Evolutionary conservation across 1,140 invertebrate species (phyloP).

Genomic region (Lepidurus arcticus): DNA sequence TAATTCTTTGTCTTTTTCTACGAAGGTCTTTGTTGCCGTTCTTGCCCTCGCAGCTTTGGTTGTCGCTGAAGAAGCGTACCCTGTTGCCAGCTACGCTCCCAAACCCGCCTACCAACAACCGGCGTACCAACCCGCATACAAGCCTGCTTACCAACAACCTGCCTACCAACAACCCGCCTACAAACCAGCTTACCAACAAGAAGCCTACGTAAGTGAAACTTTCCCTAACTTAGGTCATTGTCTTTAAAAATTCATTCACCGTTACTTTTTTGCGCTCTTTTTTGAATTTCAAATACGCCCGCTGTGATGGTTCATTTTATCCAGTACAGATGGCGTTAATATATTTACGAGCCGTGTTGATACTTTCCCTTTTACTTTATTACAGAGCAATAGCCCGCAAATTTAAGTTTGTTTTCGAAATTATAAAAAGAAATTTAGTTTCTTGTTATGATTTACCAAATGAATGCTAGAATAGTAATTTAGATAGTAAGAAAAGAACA

Average conservation of each 20-base stretch:
- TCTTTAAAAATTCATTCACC: too few species aligned
- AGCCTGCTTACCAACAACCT: background rate
- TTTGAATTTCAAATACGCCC: too few species aligned
- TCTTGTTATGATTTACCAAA: too few species aligned
- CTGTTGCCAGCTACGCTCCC: background rate
- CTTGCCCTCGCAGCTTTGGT: background rate
- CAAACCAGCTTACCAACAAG: background rate
- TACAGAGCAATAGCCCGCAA: too few species aligned
- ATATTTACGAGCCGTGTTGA: too few species aligned
- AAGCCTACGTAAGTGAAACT: background rate
- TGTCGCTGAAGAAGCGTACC: slow-evolving; percentile 11
- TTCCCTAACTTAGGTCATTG: background rate
- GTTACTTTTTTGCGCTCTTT: too few species aligned
- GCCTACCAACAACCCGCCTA: background rate
- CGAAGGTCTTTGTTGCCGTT: background rate
- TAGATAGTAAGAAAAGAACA: too few species aligned
- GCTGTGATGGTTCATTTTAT: background rate
- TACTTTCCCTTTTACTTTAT: too few species aligned
- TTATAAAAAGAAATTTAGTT: too few species aligned
- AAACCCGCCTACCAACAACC: background rate
- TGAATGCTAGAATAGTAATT: too few species aligned
- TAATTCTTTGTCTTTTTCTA: background rate
- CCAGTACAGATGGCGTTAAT: too few species aligned
- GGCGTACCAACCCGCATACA: background rate
- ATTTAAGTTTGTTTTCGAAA: too few species aligned